phyloP scores from a whole-genome alignment of 1,140 invertebrate genomes.

The Scaptomyza montana region DNA sequence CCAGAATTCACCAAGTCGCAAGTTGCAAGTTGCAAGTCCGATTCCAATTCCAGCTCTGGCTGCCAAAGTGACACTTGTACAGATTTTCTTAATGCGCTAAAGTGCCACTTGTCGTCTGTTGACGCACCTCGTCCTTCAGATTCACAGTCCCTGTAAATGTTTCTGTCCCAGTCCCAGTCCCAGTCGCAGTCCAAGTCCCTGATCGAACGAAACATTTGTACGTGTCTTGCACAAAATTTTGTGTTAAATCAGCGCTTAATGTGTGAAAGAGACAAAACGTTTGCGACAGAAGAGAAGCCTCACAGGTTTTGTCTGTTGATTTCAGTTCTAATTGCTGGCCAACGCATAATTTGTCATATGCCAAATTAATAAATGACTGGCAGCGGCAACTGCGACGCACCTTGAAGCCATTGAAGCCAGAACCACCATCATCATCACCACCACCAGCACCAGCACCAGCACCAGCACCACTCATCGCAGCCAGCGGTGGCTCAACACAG shows the following conservation, averaged over 20 bases:
- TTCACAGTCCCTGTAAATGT: background rate
- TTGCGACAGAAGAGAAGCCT: constrained; percentile 28
- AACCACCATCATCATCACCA: background rate
- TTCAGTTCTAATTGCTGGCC: constrained; percentile 75
- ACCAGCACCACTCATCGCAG: background rate
- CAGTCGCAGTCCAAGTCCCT: background rate
- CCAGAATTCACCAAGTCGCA: too few species aligned
- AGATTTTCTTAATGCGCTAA: constrained; percentile 82
- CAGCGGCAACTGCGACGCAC: constrained; percentile 9
- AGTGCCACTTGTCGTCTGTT: constrained; percentile 82
- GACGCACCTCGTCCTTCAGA: constrained; percentile 51
- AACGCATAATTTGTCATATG: constrained; percentile 81
- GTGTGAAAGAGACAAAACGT: background rate
- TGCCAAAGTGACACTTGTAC: constrained; percentile 82
- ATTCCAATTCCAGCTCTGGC: constrained; percentile 17
- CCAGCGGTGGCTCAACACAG: constrained; percentile 36
- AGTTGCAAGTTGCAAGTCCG: background rate
- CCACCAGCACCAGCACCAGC: constrained; percentile 4
- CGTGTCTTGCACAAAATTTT: too few species aligned
- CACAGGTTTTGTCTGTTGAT: constrained; percentile 33
- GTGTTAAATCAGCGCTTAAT: too few species aligned
- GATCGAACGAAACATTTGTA: constrained; percentile 2
- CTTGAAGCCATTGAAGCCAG: constrained; percentile 23
- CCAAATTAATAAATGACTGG: constrained; percentile 75
- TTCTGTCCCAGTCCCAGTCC: background rate